Percentiles rank a stretch among this genome's conserved stretches.
Evolutionary conservation across 2,113 vertebrate species (phyloP).

Genomic region (Rattus norvegicus): GRCr8 NC_086024.1:78123501-78124000

Average conservation of each 20-base stretch:
- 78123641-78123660: not conserved
- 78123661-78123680: not conserved
- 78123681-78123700: not conserved
- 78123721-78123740: not conserved
- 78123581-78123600: not conserved
- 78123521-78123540: not conserved
- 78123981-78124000: not conserved
- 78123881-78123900: not conserved
- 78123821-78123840: not conserved
- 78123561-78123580: not conserved
- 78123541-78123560: not conserved
- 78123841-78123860: not conserved
- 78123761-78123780: not conserved
- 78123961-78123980: not conserved
- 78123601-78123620: not conserved
- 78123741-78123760: not conserved
- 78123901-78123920: no score
- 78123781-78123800: not conserved
- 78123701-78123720: not conserved
- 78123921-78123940: not conserved
- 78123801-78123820: not conserved
- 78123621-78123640: not conserved
- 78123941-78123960: not conserved
- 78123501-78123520: not conserved
- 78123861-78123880: not conserved